Conservation (phyloP, 2,797 vertebrate species). For the Fringilla coelebs region DNA sequence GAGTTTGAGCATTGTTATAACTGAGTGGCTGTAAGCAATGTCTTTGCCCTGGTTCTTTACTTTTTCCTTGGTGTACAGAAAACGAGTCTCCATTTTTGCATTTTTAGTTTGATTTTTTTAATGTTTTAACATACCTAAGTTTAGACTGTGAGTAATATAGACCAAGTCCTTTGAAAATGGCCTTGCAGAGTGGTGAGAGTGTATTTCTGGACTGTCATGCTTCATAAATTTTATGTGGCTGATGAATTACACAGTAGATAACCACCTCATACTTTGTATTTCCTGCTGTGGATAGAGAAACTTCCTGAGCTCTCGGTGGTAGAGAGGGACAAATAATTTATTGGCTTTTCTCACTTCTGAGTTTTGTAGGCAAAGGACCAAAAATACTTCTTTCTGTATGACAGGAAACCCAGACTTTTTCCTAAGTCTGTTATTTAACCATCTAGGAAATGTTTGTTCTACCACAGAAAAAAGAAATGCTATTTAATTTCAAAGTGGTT, state of each 20-base stretch:
- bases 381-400: background rate
- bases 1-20: background rate
- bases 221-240: background rate
- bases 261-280: background rate
- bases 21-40: background rate
- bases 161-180: background rate
- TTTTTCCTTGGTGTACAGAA: background rate
- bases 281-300: background rate
- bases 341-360: background rate
- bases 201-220: background rate
- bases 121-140: background rate
- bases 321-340: background rate
- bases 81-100: fast-evolving
- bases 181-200: background rate
- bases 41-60: background rate
- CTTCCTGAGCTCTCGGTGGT: background rate
- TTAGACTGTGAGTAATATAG: background rate
- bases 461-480: background rate
- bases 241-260: background rate
- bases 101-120: background rate
- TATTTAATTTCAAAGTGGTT: background rate
- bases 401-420: background rate
- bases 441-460: background rate
- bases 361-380: background rate
- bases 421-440: background rate